Conservation (phyloP, 2,113 vertebrate genomes). For the Corythornis cristatus region DNA sequence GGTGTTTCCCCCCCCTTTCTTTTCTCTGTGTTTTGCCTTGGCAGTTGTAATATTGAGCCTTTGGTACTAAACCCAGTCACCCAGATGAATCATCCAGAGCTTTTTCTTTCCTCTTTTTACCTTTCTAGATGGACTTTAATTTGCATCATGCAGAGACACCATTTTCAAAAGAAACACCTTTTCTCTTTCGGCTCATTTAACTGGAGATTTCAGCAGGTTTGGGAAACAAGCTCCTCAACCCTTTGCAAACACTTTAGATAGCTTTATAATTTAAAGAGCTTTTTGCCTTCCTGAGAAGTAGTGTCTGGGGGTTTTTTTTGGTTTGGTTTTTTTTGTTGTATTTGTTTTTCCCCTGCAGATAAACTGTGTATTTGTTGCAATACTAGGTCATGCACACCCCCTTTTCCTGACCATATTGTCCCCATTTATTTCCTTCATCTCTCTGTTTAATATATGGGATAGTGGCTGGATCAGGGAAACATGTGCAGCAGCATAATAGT, state of each 20-base stretch:
- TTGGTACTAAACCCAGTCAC: neutral
- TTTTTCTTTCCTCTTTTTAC: neutral
- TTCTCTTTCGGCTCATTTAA: constrained; percentile 17
- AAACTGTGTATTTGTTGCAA: constrained; percentile 14
- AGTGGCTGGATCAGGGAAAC: constrained; percentile 8
- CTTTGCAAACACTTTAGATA: neutral
- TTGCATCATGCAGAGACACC: neutral
- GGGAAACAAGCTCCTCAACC: neutral
- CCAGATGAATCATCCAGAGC: constrained; percentile 14
- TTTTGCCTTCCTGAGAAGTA: neutral
- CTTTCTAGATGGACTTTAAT: neutral
- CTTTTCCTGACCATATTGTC: constrained; percentile 21
- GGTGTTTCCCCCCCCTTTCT: neutral
- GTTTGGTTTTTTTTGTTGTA: neutral
- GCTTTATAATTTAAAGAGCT: neutral
- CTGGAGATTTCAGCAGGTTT: neutral
- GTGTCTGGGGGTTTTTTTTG: neutral
- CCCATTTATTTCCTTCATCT: constrained; percentile 52
- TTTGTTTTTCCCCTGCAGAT: neutral
- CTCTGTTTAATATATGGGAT: constrained; percentile 3
- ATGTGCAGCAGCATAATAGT: neutral
- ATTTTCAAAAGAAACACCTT: neutral
- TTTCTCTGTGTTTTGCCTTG: neutral
- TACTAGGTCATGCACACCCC: neutral
- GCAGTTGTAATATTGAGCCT: neutral